phyloP scores from a whole-genome alignment of 2,113 vertebrate genomes.

The Athene cunicularia region DNA sequence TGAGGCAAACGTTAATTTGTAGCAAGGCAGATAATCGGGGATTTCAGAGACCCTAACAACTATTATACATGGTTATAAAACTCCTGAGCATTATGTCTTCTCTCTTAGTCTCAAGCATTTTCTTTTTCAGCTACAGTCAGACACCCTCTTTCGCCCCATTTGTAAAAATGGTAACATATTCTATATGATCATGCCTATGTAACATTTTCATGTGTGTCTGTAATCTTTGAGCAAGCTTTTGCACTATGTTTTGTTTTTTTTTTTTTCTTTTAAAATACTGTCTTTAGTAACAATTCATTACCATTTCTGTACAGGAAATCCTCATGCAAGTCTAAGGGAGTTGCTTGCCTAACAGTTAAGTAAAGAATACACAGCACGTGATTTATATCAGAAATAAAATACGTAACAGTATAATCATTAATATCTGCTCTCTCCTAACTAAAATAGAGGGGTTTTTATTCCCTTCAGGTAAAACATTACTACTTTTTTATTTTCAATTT shows the following conservation, averaged over 20 bases:
- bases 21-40: not conserved
- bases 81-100: constrained; percentile 10
- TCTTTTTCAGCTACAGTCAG: constrained; percentile 32
- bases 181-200: not conserved
- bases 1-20: not conserved
- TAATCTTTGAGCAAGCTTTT: not conserved
- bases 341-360: not conserved
- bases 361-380: not conserved
- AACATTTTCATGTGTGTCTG: not conserved
- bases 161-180: not conserved
- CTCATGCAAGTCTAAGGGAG: not conserved
- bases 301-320: not conserved
- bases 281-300: not conserved
- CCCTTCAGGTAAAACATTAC: not conserved
- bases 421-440: not conserved
- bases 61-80: not conserved
- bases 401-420: not conserved
- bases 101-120: constrained; percentile 39
- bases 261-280: not conserved
- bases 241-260: not conserved
- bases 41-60: not conserved
- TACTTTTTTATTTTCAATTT: not conserved
- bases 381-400: not conserved
- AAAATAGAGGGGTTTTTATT: not conserved
- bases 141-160: not conserved